phyloP scores from a whole-genome alignment of 1,140 invertebrate species.

The Daktulosphaira vitifoliae region DNA sequence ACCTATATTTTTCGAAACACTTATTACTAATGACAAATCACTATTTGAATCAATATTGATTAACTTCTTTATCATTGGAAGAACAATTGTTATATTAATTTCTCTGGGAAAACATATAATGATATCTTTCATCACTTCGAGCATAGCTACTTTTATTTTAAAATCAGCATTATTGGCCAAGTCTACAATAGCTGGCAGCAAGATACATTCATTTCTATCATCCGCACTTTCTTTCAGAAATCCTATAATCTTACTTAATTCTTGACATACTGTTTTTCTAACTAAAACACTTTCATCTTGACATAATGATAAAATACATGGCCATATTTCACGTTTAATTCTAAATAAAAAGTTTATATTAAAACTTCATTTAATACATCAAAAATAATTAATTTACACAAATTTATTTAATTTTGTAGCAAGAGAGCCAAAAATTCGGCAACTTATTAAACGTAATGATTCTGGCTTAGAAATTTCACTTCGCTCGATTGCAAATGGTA shows the following conservation, averaged over 20 bases:
- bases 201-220: constrained; percentile 8
- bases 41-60: constrained; percentile 6
- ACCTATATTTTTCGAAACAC: constrained; percentile 9
- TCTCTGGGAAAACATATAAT: constrained; percentile 21
- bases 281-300: constrained; percentile 25
- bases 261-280: constrained; percentile 25
- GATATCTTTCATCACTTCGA: constrained; percentile 18
- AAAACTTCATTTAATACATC: not conserved
- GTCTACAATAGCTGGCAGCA: constrained; percentile 21
- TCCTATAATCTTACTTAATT: constrained; percentile 16
- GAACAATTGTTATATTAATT: not conserved
- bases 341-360: constrained; percentile 7
- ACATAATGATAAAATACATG: constrained; percentile 27
- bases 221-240: constrained; percentile 16
- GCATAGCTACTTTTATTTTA: constrained; percentile 12
- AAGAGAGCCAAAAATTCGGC: constrained; percentile 17
- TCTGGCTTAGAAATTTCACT: constrained; percentile 14
- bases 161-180: constrained; percentile 29
- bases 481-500: constrained; percentile 23
- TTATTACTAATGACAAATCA: not conserved
- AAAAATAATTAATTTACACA: not conserved
- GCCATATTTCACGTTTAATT: constrained; percentile 31
- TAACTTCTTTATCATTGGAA: constrained; percentile 22
- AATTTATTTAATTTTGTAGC: constrained; percentile 16
- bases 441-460: constrained; percentile 14